phyloP scores from a whole-genome alignment of 1,140 invertebrate species.

The Meloidogyne chitwoodi region DNA sequence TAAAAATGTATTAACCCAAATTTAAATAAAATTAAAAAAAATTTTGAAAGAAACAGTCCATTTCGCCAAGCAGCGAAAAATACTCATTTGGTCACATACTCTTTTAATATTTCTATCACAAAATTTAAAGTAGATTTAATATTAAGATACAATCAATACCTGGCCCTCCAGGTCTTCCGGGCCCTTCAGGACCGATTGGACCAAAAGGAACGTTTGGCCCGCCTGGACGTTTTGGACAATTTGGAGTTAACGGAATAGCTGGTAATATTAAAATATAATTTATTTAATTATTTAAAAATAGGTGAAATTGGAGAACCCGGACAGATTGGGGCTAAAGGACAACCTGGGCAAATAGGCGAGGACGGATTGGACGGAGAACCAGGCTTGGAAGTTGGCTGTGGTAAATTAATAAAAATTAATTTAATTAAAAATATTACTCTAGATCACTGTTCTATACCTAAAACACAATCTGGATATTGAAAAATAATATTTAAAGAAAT shows the following conservation, averaged over 20 bases:
- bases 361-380: slow-evolving; percentile 1
- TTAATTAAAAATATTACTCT: neutral
- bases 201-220: neutral
- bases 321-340: neutral
- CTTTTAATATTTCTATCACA: neutral
- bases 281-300: neutral
- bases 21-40: too few species aligned
- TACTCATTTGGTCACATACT: too few species aligned
- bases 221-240: neutral
- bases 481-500: neutral
- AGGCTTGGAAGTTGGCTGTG: slow-evolving; percentile 6
- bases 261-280: neutral
- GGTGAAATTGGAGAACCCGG: slow-evolving; percentile 5
- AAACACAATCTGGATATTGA: slow-evolving; percentile 17
- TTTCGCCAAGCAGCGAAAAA: too few species aligned
- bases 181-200: neutral
- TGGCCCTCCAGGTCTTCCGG: neutral
- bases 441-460: slow-evolving; percentile 22
- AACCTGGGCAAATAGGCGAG: neutral
- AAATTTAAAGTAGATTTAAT: neutral
- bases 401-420: neutral
- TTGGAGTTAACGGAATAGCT: neutral
- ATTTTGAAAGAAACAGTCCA: too few species aligned
- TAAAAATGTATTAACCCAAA: too few species aligned
- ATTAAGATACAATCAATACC: neutral